Base-by-base conservation (phyloP, 1,140 invertebrate genomes). In the Calliphora vicina region DNA sequence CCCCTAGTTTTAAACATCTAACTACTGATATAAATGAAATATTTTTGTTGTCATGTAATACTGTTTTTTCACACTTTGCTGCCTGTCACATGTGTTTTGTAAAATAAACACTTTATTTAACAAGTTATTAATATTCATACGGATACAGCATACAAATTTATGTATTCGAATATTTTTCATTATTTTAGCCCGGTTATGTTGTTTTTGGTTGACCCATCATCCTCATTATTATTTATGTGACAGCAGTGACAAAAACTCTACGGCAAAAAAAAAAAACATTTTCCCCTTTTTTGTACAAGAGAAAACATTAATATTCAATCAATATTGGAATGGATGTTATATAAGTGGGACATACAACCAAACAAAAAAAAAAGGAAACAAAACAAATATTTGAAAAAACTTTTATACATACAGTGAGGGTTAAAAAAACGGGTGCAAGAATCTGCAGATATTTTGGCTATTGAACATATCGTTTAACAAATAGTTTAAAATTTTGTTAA, bases 21-120 rank as follows among this genome's bases (percentile, higher is more conserved):
- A n/a, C n/a, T n/a, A n/a, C n/a, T n/a, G n/a, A n/a, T n/a, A n/a
- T n/a, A n/a, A n/a, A n/a, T n/a, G n/a, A n/a, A n/a, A n/a, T n/a
- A n/a, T n/a, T n/a, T n/a, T n/a, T n/a, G n/a, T n/a, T n/a, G n/a
- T n/a, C n/a, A n/a, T n/a, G n/a, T n/a, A n/a, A n/a, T n/a, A n/a
- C n/a, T n/a, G n/a, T n/a, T 35, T 35, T 35, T 35, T 6, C 10
- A 35, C 35, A 35, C 35, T 2, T 35, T 35, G 10, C 35, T 35
- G 10, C 0, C 35, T 17, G 50, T 57, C 50, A 57, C 50, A 57
- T 57, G 1, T 57, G 50, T n/a, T 57, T 57, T 57, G 8, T 6
- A 57, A 57, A 57, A 57, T 57, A 57, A 57, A 57, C 50, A 57
- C 50, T 57, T 57, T 57, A 57, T 57, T 57, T 57, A 57, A 57